Evolutionary conservation across 2,888 invertebrate species (phyloP).

Genomic region (Xylophagus ater): DNA sequence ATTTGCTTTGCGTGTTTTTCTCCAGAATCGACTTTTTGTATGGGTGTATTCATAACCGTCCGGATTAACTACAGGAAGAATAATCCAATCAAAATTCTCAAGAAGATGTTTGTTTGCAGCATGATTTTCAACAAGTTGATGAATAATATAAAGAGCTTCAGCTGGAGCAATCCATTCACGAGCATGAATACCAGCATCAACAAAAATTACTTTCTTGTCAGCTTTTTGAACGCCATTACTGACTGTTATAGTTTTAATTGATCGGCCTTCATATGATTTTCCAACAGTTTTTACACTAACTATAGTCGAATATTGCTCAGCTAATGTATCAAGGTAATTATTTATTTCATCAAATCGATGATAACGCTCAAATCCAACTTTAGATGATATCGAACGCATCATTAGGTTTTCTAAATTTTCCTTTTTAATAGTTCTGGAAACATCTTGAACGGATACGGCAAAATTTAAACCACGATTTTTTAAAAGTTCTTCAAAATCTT

Average conservation of each 20-base stretch:
- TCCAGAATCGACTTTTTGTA: slow-evolving; percentile 40
- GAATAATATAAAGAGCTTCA: slow-evolving; percentile 42
- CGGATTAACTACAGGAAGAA: slow-evolving; percentile 50
- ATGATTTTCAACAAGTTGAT: slow-evolving; percentile 42
- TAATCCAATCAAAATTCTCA: slow-evolving; percentile 47
- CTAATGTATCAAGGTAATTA: slow-evolving; percentile 31
- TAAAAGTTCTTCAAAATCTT: slow-evolving; percentile 7
- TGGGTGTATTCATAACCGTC: slow-evolving; percentile 49
- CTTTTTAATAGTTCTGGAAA: slow-evolving; percentile 5
- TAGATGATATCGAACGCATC: slow-evolving; percentile 12
- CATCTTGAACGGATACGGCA: slow-evolving; percentile 1
- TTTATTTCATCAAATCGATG: slow-evolving; percentile 32
- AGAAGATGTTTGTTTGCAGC: slow-evolving; percentile 35
- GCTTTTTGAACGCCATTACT: slow-evolving; percentile 38
- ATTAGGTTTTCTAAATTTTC: slow-evolving; percentile 20
- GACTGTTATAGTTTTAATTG: slow-evolving; percentile 45
- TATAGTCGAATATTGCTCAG: neutral
- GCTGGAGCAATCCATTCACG: slow-evolving; percentile 50
- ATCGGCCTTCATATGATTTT: slow-evolving; percentile 11
- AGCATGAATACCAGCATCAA: slow-evolving; percentile 40
- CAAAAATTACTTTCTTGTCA: slow-evolving; percentile 12
- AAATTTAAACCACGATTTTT: slow-evolving; percentile 1
- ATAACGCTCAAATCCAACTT: slow-evolving; percentile 26
- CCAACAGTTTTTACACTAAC: slow-evolving; percentile 12
- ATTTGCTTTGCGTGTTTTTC: slow-evolving; percentile 46